Evolutionary conservation across 1,140 invertebrate genomes (phyloP).

Genomic region (Apocrypta bakeri): DNA sequence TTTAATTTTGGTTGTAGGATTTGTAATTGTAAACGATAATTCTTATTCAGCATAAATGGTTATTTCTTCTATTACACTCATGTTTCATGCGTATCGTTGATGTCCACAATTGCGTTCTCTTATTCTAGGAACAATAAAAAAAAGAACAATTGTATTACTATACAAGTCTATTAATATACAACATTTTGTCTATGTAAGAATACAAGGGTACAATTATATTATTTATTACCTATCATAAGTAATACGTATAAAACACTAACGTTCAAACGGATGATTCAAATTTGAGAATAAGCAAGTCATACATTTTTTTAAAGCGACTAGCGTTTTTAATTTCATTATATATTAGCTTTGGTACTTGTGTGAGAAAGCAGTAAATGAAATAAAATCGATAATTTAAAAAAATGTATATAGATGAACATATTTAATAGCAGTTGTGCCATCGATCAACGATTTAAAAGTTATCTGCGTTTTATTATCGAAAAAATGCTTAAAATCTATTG

Average conservation of each 20-base stretch:
- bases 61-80: neutral
- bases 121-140: neutral
- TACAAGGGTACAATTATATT: neutral
- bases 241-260: neutral
- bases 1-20: neutral
- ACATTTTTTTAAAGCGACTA: too few species aligned
- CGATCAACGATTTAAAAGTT: too few species aligned
- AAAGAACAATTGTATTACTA: slow-evolving; percentile 18
- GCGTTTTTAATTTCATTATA: too few species aligned
- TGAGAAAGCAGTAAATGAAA: too few species aligned
- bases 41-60: slow-evolving; percentile 4
- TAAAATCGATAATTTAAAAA: too few species aligned
- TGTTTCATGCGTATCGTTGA: neutral
- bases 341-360: too few species aligned
- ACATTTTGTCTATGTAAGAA: slow-evolving; percentile 29
- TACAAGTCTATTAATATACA: slow-evolving; percentile 16
- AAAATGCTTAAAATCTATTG: too few species aligned
- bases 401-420: too few species aligned
- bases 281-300: too few species aligned
- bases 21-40: neutral
- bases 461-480: too few species aligned
- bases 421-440: too few species aligned
- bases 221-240: slow-evolving; percentile 2
- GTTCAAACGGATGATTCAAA: too few species aligned
- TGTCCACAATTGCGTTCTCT: slow-evolving; percentile 3